These are phyloP conservation scores for Drosophila ogumai DNA, from an alignment of 1,140 invertebrate genomes.

Conservation along the genomic window DNA sequence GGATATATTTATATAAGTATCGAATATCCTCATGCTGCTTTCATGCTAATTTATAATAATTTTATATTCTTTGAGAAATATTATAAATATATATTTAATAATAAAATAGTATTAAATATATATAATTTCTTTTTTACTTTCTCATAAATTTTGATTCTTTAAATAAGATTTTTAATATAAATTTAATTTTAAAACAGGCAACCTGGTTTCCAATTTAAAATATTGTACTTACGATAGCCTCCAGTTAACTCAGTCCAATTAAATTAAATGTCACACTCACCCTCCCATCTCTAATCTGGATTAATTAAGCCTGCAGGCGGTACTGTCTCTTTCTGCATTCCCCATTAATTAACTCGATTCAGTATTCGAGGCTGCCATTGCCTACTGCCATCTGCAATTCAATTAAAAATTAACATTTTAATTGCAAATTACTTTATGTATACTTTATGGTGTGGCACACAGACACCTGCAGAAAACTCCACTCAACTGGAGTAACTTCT, in stretches of 20 bases:
- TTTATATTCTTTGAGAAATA: too few species aligned
- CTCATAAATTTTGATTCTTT: too few species aligned
- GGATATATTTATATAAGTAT: not conserved
- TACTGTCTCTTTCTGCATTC: not conserved
- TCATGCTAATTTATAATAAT: too few species aligned
- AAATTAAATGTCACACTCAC: constrained; percentile 14
- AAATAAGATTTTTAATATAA: too few species aligned
- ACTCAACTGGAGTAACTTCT: constrained; percentile 51
- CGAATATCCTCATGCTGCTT: too few species aligned
- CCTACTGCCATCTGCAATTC: constrained; percentile 65
- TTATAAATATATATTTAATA: too few species aligned
- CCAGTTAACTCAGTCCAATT: too few species aligned
- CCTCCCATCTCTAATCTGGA: constrained; percentile 19
- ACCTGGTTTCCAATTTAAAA: too few species aligned
- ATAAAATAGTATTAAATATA: too few species aligned
- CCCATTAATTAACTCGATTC: constrained; percentile 69
- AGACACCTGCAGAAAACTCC: constrained; percentile 28
- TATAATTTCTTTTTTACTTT: too few species aligned
- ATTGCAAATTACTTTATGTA: constrained; percentile 79
- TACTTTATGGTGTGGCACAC: constrained; percentile 43
- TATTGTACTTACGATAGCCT: too few species aligned
- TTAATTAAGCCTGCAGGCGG: constrained; percentile 9
- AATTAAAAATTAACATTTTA: constrained; percentile 85
- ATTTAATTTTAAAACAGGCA: too few species aligned
- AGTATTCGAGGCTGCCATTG: constrained; percentile 49